Percentiles rank a stretch among this genome's conserved stretches.
These are phyloP conservation scores for Pungitius pungitius DNA, from an alignment of 2,113 vertebrate species.

Conservation along the genomic window DNA sequence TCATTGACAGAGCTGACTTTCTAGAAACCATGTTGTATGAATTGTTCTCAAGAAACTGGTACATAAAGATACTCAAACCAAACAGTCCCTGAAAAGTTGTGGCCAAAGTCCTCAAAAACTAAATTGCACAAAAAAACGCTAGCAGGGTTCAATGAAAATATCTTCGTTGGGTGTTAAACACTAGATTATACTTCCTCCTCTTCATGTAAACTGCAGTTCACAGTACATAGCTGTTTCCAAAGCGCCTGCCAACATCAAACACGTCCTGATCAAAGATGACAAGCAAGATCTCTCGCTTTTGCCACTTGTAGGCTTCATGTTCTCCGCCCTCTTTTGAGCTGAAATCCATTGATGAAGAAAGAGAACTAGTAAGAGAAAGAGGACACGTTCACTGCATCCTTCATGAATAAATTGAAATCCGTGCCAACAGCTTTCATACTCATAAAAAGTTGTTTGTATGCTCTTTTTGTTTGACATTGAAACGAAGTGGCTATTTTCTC, in stretches of 20 bases:
- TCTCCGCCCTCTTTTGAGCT: conserved; percentile 13
- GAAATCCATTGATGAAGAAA: conserved; percentile 12
- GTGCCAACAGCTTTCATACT: not conserved
- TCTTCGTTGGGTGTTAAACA: conserved; percentile 5
- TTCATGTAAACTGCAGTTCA: conserved; percentile 10
- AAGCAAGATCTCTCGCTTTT: conserved; percentile 33
- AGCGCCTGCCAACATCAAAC: conserved; percentile 20
- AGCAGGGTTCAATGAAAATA: conserved; percentile 51
- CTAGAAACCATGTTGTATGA: not conserved
- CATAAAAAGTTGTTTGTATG: not conserved
- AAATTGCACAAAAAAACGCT: conserved; percentile 41
- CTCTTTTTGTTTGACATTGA: not conserved
- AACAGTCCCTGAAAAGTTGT: not conserved
- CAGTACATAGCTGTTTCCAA: conserved; percentile 23
- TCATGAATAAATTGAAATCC: not conserved
- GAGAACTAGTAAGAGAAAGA: conserved; percentile 1
- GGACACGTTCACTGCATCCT: not conserved
- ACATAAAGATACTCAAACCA: conserved; percentile 2
- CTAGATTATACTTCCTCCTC: conserved; percentile 6
- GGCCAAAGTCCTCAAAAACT: conserved; percentile 13
- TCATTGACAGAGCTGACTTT: not conserved
- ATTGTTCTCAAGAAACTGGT: not conserved
- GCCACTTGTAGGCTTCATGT: conserved; percentile 23
- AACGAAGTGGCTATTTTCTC: conserved; percentile 1
- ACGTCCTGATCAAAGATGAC: conserved; percentile 42